phyloP scores from a whole-genome alignment of 1,140 invertebrate species.

The Phocides pigmalion region DNA sequence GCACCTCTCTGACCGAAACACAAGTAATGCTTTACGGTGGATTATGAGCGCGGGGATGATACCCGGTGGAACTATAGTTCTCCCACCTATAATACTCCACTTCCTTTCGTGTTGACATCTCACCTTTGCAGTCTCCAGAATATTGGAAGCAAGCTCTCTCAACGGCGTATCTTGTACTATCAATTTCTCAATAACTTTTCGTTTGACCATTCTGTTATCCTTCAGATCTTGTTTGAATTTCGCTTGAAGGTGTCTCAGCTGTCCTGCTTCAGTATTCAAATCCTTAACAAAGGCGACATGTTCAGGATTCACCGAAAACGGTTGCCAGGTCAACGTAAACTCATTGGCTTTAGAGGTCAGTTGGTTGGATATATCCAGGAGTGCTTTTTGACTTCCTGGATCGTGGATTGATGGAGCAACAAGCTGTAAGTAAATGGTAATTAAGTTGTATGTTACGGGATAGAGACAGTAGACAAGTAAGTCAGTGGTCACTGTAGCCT shows the following conservation, averaged over 20 bases:
- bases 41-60: too few species aligned
- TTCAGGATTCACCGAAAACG: slow-evolving; percentile 29
- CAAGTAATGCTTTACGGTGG: too few species aligned
- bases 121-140: slow-evolving; percentile 58
- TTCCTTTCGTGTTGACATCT: too few species aligned
- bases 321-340: slow-evolving; percentile 43
- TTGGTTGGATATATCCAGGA: slow-evolving; percentile 40
- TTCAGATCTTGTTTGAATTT: slow-evolving; percentile 44
- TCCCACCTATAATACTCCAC: too few species aligned
- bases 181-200: slow-evolving; percentile 37
- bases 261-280: slow-evolving; percentile 36
- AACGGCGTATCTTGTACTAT: slow-evolving; percentile 57
- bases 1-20: too few species aligned
- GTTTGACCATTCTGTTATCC: slow-evolving; percentile 40
- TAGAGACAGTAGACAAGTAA: too few species aligned
- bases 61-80: too few species aligned
- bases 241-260: slow-evolving; percentile 44
- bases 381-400: slow-evolving; percentile 40
- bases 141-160: slow-evolving; percentile 51
- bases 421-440: slow-evolving; percentile 32
- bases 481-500: too few species aligned
- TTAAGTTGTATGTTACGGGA: too few species aligned
- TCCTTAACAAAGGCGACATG: slow-evolving; percentile 27
- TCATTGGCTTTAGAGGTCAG: slow-evolving; percentile 36
- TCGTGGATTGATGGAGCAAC: slow-evolving; percentile 51